Conservation (phyloP, 2,888 invertebrate genomes). For the Apoderus coryli region DNA sequence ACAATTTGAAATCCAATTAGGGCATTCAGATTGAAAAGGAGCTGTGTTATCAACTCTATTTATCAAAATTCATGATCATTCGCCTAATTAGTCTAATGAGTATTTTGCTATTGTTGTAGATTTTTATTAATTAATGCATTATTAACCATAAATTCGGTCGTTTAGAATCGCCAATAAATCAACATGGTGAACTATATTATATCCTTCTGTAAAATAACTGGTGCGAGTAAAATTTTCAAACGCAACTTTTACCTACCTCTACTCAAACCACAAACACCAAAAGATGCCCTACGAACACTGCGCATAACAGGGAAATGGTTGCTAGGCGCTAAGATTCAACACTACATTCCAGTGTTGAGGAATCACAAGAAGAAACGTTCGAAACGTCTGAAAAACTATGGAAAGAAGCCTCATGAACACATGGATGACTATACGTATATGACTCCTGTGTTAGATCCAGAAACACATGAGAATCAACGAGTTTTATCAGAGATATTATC, state of each 20-base stretch:
- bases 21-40: too few relatives aligned
- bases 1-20: too few relatives aligned
- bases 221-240: conserved; percentile 63
- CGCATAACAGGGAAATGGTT: conserved; percentile 64
- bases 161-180: too few relatives aligned
- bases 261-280: conserved; percentile 66
- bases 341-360: conserved; percentile 64
- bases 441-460: conserved; percentile 54
- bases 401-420: conserved; percentile 51
- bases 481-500: conserved; percentile 45
- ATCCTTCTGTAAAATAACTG: conserved; percentile 66
- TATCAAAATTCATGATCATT: too few relatives aligned
- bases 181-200: conserved; percentile 32
- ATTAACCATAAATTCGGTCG: neutral
- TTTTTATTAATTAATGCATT: neutral
- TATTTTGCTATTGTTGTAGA: neutral
- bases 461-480: conserved; percentile 51
- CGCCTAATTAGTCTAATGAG: neutral
- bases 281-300: conserved; percentile 67
- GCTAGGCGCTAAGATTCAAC: conserved; percentile 60
- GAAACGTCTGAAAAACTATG: conserved; percentile 36
- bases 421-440: conserved; percentile 60
- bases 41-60: too few relatives aligned
- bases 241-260: conserved; percentile 74
- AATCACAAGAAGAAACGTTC: conserved; percentile 32